A percentile compares a stretch with the other conserved stretches of the same genome.
Conservation (phyloP, 1,140 invertebrate species). For the Fopius arisanus region DNA sequence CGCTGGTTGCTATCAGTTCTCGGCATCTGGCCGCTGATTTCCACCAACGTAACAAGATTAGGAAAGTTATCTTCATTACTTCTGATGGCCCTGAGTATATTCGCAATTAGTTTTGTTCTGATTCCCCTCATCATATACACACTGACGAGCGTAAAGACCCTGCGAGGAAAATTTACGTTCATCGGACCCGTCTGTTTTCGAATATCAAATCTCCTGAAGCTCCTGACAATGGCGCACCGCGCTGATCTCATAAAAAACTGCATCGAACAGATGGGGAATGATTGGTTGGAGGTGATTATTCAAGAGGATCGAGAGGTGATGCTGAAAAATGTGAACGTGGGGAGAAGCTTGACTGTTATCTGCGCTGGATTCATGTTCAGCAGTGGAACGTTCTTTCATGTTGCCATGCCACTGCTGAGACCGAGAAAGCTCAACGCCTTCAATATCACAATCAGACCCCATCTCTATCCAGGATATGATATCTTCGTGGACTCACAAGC, state of each 20-base stretch:
- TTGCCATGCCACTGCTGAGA: background rate
- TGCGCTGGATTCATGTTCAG: slow-evolving; percentile 38
- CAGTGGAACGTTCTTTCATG: slow-evolving; percentile 27
- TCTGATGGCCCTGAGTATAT: background rate
- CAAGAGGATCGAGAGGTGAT: background rate
- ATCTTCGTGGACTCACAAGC: slow-evolving; percentile 29
- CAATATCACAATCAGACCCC: slow-evolving; percentile 16
- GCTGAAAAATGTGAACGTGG: slow-evolving; percentile 13
- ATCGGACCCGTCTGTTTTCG: slow-evolving; percentile 15
- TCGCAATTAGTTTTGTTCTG: background rate
- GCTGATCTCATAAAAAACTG: background rate
- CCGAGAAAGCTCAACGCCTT: background rate
- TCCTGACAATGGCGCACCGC: background rate
- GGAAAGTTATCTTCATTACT: background rate
- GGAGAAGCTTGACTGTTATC: slow-evolving; percentile 23
- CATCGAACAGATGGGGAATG: slow-evolving; percentile 14
- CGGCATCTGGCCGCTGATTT: background rate
- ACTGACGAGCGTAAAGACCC: background rate
- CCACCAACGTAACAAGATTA: background rate
- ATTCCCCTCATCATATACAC: background rate
- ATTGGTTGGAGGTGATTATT: slow-evolving; percentile 24
- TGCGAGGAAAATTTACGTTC: background rate
- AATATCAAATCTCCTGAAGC: slow-evolving; percentile 3
- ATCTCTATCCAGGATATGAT: slow-evolving; percentile 32
- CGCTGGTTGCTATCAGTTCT: background rate